Evolutionary conservation across 2,797 vertebrate genomes (phyloP), one percentile per base, ranked within the genome.

Genomic region (Anguilla obscura): DNA sequence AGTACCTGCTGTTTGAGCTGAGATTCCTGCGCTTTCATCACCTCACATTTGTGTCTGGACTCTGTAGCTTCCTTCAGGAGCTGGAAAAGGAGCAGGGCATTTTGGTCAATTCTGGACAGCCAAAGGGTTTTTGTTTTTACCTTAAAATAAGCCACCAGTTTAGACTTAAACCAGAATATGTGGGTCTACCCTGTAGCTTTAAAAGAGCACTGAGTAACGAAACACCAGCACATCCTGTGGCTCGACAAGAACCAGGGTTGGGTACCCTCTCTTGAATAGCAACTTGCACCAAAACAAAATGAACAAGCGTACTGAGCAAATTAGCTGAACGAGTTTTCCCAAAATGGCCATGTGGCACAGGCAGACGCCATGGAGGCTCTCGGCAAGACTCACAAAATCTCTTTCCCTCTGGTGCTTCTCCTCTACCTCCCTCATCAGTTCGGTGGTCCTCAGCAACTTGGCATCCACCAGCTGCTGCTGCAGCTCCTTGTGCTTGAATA

Each of bases 401-500:
- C 98, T 94, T 92, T 99, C 98, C 69, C 96, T 93, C 89, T 98
- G 98, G 94, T 99, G 99, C 88, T 98, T 97, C 91, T 99, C 98
- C 90, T 99, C 98, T n/a, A 98, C 97, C 91, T 99, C 98, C 92
- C 97, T 98, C 96, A 99, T 99, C 92, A 99, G 97, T 80, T 99
- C 98, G 0, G 98, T 98, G 36, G 98, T 98, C 91, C 97, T 97
- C 93, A 98, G 98, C 91, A 99, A 97, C 94, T 99, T 99, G 91
- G 97, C 97, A 79, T 99, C 98, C 93, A 99, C 97, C 86, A 99
- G 95, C 93, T 99, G 98, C 90, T 99, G 98, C 88, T 99, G 99
- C 45, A 99, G 94, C 91, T 99, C 98, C 94, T 99, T 99, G 93
- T 99, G 98, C 90, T 99, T 99, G 93, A 99, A 99, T 87, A 99